Conservation (phyloP, 2,888 invertebrate species). For the Microdon myrmicae region DNA sequence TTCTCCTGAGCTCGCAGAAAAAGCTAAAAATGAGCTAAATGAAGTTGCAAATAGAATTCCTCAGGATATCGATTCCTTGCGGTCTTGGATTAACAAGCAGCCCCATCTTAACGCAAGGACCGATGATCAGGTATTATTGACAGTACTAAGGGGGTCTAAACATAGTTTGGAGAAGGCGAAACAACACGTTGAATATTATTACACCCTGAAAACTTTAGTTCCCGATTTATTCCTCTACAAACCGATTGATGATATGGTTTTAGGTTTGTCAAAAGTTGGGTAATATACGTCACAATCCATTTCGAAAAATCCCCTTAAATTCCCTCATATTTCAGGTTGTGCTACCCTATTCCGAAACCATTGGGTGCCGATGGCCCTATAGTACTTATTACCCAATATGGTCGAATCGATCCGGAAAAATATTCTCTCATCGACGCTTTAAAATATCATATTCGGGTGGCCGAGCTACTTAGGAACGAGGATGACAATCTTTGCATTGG, state of each 20-base stretch:
- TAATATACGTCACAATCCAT: too few species aligned
- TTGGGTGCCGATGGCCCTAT: too few species aligned
- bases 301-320: too few species aligned
- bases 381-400: too few species aligned
- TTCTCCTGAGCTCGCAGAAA: conserved; percentile 56
- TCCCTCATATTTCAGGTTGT: too few species aligned
- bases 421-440: too few species aligned
- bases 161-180: conserved; percentile 70
- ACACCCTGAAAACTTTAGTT: conserved; percentile 69
- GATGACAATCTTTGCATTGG: too few species aligned
- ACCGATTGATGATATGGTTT: conserved; percentile 54
- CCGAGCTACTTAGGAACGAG: too few species aligned
- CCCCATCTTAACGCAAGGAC: conserved; percentile 64
- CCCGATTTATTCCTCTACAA: conserved; percentile 70
- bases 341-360: too few species aligned
- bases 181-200: conserved; percentile 70
- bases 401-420: too few species aligned
- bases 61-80: conserved; percentile 63
- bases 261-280: conserved; percentile 63
- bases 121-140: conserved; percentile 67
- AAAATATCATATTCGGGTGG: too few species aligned
- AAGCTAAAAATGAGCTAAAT: conserved; percentile 67
- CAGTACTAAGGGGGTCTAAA: conserved; percentile 69
- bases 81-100: conserved; percentile 69
- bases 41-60: conserved; percentile 65